Evolutionary conservation across 2,113 vertebrate genomes (phyloP).

Genomic region (Sinocyclocheilus anshuiensis): DNA sequence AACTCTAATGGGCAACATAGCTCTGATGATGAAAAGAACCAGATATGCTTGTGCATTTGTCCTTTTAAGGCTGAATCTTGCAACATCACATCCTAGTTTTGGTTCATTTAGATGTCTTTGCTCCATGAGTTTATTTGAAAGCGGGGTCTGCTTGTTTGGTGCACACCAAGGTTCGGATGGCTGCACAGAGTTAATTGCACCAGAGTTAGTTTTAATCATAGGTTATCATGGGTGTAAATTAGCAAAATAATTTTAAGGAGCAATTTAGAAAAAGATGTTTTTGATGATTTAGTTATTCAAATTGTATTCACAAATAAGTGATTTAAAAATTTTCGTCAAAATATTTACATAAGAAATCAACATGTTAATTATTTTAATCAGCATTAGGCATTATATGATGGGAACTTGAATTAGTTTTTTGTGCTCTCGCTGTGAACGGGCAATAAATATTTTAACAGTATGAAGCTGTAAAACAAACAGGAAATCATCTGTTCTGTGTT

Average conservation of each 20-base stretch:
- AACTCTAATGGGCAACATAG: too few species aligned
- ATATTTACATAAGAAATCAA: not conserved
- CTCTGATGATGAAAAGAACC: too few species aligned
- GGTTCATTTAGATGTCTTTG: too few species aligned
- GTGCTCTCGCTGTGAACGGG: constrained; percentile 4
- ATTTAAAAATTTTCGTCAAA: not conserved
- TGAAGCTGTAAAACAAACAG: constrained; percentile 44
- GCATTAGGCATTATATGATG: not conserved
- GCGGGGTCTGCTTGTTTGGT: too few species aligned
- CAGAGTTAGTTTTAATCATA: not conserved
- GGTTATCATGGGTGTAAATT: not conserved
- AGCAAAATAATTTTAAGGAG: not conserved
- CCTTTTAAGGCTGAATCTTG: too few species aligned
- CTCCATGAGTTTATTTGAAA: too few species aligned
- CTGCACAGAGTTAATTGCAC: not conserved
- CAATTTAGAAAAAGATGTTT: not conserved
- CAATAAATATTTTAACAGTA: constrained; percentile 16
- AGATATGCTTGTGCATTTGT: too few species aligned
- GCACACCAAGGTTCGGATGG: not conserved
- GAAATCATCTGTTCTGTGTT: constrained; percentile 28
- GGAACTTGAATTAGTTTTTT: not conserved
- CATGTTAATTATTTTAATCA: constrained; percentile 12
- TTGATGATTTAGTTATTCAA: not conserved
- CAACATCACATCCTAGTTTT: too few species aligned
- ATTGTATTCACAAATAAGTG: not conserved